A percentile compares a stretch with the other conserved stretches of the same genome.
Conservation (phyloP, 1,140 invertebrate genomes). For the Zophobas morio region DNA sequence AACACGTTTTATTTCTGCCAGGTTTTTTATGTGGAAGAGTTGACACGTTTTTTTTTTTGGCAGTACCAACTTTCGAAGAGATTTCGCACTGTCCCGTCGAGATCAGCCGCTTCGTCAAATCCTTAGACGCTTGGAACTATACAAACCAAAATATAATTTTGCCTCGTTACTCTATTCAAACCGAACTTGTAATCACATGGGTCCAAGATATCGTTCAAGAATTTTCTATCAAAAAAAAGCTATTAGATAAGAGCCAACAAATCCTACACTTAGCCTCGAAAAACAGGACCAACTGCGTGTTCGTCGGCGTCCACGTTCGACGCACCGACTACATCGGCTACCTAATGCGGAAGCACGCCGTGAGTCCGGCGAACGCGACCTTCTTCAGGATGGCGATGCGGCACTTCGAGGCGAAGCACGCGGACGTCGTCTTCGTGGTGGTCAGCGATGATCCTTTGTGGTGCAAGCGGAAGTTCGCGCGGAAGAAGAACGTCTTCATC, state of each 20-base stretch:
- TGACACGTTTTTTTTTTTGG: slow-evolving; percentile 45
- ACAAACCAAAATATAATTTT: slow-evolving; percentile 75
- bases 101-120: slow-evolving; percentile 69
- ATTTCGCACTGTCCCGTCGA: slow-evolving; percentile 72
- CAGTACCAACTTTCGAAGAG: slow-evolving; percentile 72
- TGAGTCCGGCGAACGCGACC: slow-evolving; percentile 69
- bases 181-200: slow-evolving; percentile 73
- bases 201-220: slow-evolving; percentile 72
- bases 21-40: background rate
- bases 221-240: slow-evolving; percentile 71
- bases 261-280: slow-evolving; percentile 66
- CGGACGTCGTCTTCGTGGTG: slow-evolving; percentile 72
- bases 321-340: slow-evolving; percentile 75
- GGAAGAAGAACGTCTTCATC: slow-evolving; percentile 70
- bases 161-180: slow-evolving; percentile 72
- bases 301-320: slow-evolving; percentile 74
- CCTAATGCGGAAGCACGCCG: slow-evolving; percentile 69
- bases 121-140: slow-evolving; percentile 72
- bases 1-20: background rate
- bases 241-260: slow-evolving; percentile 68
- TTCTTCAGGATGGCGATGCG: slow-evolving; percentile 74
- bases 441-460: slow-evolving; percentile 76
- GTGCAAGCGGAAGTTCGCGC: slow-evolving; percentile 71
- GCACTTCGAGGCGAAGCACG: slow-evolving; percentile 72
- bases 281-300: slow-evolving; percentile 65